Evolutionary conservation across 2,113 vertebrate species (phyloP).

Genomic region (Aleadryas rufinucha): DNA sequence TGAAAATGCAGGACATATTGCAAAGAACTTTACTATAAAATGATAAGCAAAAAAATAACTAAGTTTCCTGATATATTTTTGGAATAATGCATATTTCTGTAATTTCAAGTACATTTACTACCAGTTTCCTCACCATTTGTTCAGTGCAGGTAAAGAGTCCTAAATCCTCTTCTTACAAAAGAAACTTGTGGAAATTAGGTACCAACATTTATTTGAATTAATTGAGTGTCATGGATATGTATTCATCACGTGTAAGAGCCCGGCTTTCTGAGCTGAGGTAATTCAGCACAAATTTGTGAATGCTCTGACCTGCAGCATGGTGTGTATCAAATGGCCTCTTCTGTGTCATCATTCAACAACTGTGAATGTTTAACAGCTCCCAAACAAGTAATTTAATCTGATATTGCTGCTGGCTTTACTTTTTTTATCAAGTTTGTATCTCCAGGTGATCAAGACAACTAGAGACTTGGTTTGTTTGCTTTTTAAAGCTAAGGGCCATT

Average conservation of each 20-base stretch:
- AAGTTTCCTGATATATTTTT: not conserved
- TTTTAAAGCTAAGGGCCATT: not conserved
- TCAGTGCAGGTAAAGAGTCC: not conserved
- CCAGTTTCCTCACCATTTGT: not conserved
- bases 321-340: not conserved
- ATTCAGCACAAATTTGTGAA: not conserved
- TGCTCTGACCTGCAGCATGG: not conserved
- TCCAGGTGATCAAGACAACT: not conserved
- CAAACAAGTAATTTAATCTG: not conserved
- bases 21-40: not conserved
- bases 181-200: not conserved
- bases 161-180: not conserved
- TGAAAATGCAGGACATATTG: not conserved
- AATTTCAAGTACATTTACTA: not conserved
- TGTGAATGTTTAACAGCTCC: not conserved
- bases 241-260: not conserved
- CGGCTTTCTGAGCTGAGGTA: not conserved
- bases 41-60: not conserved
- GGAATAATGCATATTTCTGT: not conserved
- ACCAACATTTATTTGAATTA: not conserved
- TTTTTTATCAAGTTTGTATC: not conserved
- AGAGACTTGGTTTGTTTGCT: not conserved
- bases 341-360: not conserved
- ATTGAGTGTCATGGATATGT: not conserved
- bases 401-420: not conserved